Base-by-base conservation (phyloP, 2,113 vertebrate genomes). In the Micromys minutus region DNA sequence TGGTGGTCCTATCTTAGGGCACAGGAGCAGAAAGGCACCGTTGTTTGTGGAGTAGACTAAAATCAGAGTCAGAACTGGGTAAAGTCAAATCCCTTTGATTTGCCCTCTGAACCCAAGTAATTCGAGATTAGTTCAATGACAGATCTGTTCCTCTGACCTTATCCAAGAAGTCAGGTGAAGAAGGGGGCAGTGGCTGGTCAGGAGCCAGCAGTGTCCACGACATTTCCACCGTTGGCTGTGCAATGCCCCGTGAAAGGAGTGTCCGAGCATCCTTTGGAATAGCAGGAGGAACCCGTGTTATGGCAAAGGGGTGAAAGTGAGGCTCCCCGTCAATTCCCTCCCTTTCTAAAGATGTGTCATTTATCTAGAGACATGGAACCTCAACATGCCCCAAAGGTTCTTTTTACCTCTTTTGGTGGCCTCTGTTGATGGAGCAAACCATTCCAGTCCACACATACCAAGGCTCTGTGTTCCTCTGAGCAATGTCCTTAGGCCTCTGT, bases 21-120 rank as follows among this genome's bases (percentile, higher is more conserved):
- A 90, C 31, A n/a, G 36, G 61, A 59, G 77, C 36, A 24, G 89
- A 79, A 63, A 57, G 87, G 91, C 31, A 34, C n/a, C 69, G 67
- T 69, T 89, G 29, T 91, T 85, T 94, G 55, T 83, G 84, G 52
- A 87, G 50, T 7, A 22, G 91, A 52, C 94, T 86, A 72, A 88
- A 72, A 47, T 92, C 75, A 83, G 86, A 87, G 80, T 52, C 39
- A 47, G 57, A 81, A 31, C 29, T 81, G 76, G 45, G 80, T n/a
- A 55, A 31, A 52, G 75, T 63, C 31, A 63, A 94, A 91, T 36
- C 55, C 76, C 8, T 29, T 15, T n/a, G 34, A 16, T 86, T 42
- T 67, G 52, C 29, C 15, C 24, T 57, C 36, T 47, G 92, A 50
- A n/a, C 39, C 65, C 45, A 36, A 72, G 79, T 72, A 55, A 59